Base-by-base conservation (phyloP, 2,797 vertebrate genomes). In the Poeciliopsis gracilis region DNA sequence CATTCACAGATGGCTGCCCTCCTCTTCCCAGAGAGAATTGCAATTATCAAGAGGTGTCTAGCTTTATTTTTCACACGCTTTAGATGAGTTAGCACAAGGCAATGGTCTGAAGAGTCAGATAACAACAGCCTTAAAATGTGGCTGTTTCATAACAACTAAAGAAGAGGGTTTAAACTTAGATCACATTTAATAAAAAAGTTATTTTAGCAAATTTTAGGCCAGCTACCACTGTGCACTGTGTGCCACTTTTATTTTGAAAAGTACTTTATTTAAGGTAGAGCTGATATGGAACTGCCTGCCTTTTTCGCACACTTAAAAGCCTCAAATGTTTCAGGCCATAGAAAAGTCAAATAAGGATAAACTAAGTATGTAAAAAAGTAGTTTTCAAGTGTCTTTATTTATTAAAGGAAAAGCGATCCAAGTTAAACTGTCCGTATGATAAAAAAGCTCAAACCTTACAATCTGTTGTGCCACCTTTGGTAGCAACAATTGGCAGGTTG, bases 1-100 rank as follows among this genome's bases (percentile, higher is more conserved):
- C 88, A 87, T 93, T 93, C 89, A 94, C 93, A 93, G 91, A 90
- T 89, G 91, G 81, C 85, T 91, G 87, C 90, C 88, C 86, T 87
- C 81, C 79, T 82, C 80, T 75, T 91, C 85, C 90, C 89, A 72
- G 85, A 78, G 90, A 93, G 89, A 82, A 85, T 77, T 90, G 88
- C 86, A 93, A 93, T 94, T 91, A 94, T 91, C 90, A 90, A 77
- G 88, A 90, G 87, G 85, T 91, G 86, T 82, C 76, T 87, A 77
- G 81, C 80, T 87, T 88, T 82, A 84, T 87, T 82, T 88, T 90
- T 59, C 25, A 28, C 84, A 77, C 78, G 80, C 86, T 89, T 87
- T 75, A 75, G 81, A 79, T 70, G 79, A 90, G 91, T 91, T 88
- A 92, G 84, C 81, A 76, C 67, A 12, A 23, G 73, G 86, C 80